These are phyloP conservation scores for Calidris pygmaea DNA, from an alignment of 2,113 vertebrate genomes.

Conservation along the genomic window DNA sequence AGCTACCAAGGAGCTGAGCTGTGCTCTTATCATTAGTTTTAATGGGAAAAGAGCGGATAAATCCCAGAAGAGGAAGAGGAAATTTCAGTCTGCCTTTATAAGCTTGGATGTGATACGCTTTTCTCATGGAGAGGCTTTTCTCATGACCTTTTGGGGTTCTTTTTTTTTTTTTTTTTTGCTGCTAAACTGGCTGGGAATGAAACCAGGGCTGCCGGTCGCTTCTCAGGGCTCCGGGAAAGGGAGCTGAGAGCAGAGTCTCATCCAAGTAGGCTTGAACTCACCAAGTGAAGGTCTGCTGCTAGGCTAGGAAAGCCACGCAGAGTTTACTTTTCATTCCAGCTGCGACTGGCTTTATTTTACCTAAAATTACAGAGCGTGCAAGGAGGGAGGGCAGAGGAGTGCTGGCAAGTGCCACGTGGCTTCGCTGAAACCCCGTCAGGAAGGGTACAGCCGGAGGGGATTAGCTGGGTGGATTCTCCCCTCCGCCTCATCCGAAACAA, in stretches of 20 bases:
- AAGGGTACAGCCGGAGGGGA: not conserved
- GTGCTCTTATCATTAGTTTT: not conserved
- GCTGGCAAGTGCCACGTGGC: not conserved
- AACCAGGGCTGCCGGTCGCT: not conserved
- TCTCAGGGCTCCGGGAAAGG: not conserved
- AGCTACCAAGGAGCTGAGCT: not conserved
- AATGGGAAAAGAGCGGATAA: not conserved
- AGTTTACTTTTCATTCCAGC: not conserved
- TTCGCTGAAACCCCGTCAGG: accelerated
- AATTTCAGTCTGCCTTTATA: not conserved
- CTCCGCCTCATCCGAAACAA: not conserved
- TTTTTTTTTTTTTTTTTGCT: not conserved
- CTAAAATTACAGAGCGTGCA: not conserved
- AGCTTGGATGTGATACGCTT: not conserved
- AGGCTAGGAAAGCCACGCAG: not conserved
- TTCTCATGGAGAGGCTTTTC: not conserved
- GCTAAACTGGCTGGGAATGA: not conserved
- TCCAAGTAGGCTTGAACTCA: not conserved
- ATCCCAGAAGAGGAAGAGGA: not conserved
- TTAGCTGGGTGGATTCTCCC: not conserved
- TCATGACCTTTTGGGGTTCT: not conserved
- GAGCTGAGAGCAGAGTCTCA: not conserved
- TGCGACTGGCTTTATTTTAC: not conserved
- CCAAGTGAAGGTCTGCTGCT: not conserved
- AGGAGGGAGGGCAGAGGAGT: not conserved